Conservation (phyloP, 2,797 vertebrate genomes). For the Xiphorhynchus erythropygius region DNA sequence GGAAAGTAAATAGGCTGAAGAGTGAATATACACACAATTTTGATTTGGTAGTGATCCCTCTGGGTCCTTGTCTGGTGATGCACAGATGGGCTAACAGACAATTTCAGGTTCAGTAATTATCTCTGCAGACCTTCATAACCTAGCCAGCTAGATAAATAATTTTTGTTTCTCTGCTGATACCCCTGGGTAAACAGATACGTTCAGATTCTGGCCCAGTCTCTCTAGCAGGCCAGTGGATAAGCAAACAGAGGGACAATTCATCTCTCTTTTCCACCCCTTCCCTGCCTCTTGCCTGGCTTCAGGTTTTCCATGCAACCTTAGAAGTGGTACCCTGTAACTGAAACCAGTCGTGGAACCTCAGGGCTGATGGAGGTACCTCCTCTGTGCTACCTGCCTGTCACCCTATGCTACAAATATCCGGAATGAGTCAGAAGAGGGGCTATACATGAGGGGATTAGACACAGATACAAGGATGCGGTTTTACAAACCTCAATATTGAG, state of each 20-base stretch:
- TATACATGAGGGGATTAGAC: background rate
- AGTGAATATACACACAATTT: background rate
- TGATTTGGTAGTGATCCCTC: background rate
- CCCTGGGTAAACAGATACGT: background rate
- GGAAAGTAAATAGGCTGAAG: background rate
- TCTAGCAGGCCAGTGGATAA: background rate
- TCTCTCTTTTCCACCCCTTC: background rate
- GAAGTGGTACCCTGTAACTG: background rate
- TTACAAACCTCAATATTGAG: background rate
- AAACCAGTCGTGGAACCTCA: background rate
- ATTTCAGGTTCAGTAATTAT: background rate
- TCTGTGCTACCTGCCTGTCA: background rate
- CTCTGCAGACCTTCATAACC: background rate
- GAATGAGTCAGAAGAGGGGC: background rate
- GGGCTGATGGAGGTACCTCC: rapidly evolving
- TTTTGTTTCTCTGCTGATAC: background rate
- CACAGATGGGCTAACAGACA: background rate
- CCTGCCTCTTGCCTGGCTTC: background rate
- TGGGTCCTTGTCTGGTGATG: background rate
- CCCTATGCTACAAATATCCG: background rate
- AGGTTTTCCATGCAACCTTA: background rate
- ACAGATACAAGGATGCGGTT: background rate
- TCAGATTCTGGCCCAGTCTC: background rate
- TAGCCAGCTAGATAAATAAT: background rate
- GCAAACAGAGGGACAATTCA: background rate